Evolutionary conservation across 2,113 vertebrate genomes (phyloP).

Genomic region (Hucho hucho): DNA sequence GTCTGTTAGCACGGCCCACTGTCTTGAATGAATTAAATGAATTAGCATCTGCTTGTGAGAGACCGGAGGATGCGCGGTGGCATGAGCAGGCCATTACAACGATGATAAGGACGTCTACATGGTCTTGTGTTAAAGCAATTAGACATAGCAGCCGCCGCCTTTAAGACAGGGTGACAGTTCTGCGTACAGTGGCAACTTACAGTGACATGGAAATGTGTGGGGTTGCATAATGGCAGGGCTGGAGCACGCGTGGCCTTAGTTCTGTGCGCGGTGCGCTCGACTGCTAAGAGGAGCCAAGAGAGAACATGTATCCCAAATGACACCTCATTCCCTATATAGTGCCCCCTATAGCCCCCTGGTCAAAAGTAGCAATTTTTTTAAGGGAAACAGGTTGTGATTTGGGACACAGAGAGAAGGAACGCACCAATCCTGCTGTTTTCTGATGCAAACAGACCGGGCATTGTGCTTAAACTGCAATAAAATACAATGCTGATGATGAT

Average conservation of each 20-base stretch:
- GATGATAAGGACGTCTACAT: conserved; percentile 64
- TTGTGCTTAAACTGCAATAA: conserved; percentile 60
- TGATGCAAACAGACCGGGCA: conserved; percentile 56
- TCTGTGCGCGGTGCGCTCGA: conserved; percentile 11
- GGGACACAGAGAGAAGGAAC: conserved; percentile 14
- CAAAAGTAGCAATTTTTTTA: neutral
- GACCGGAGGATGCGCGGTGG: conserved; percentile 64
- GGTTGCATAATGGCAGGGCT: neutral
- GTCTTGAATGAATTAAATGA: conserved; percentile 70
- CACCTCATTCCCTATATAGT: no score
- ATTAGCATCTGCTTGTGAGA: conserved; percentile 64
- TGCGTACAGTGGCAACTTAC: conserved; percentile 6
- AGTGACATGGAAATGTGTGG: neutral
- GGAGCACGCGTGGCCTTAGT: neutral
- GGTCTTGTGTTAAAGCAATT: conserved; percentile 75
- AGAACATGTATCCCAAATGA: no score
- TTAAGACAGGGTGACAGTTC: conserved; percentile 13
- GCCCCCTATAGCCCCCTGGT: neutral
- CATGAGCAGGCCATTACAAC: conserved; percentile 61
- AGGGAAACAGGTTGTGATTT: conserved; percentile 19
- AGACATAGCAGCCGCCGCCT: conserved; percentile 52
- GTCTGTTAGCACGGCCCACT: conserved; percentile 39
- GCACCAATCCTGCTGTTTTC: conserved; percentile 38
- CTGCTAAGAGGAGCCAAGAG: no score
- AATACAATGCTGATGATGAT: conserved; percentile 46